Percentiles rank a stretch among this genome's conserved stretches.
Evolutionary conservation across 2,888 invertebrate species (phyloP).

Genomic region (Hipparchia semele): DNA sequence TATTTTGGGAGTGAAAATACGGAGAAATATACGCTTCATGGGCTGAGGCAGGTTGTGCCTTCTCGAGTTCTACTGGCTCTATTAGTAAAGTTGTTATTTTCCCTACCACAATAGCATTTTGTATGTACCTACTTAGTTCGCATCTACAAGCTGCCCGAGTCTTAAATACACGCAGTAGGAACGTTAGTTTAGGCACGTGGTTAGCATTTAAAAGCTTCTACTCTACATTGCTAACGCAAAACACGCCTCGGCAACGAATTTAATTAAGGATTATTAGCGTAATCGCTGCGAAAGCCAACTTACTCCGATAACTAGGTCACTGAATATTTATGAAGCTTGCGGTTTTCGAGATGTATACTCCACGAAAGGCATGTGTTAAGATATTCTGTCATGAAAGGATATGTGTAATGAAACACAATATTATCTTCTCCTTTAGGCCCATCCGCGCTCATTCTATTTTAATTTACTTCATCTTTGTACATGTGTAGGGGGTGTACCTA

Average conservation of each 20-base stretch:
- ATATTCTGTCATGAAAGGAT: conserved; percentile 20
- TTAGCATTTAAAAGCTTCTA: conserved; percentile 24
- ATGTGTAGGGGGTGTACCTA: not conserved
- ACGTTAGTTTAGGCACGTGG: conserved; percentile 23
- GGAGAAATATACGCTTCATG: no score
- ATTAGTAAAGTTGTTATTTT: conserved; percentile 11
- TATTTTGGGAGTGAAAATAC: no score
- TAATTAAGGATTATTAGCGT: conserved; percentile 36
- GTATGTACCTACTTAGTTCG: conserved; percentile 15
- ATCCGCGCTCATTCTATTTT: not conserved
- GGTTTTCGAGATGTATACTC: conserved; percentile 19
- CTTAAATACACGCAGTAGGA: conserved; percentile 15
- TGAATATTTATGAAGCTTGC: conserved; percentile 33
- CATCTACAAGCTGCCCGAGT: conserved; percentile 10
- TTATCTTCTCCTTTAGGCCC: not conserved
- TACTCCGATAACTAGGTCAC: conserved; percentile 29
- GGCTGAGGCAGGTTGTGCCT: no score
- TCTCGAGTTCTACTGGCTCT: no score
- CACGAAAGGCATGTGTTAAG: conserved; percentile 23
- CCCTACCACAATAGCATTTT: conserved; percentile 13
- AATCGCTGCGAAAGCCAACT: conserved; percentile 30
- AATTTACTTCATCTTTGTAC: conserved; percentile 6
- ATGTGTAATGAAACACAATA: conserved; percentile 20
- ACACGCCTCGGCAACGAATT: conserved; percentile 32
- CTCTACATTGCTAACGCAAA: conserved; percentile 26